Evolutionary conservation across 2,888 invertebrate species (phyloP), one percentile per base, ranked within the genome.

Genomic region (Drosophila anomelani): DNA sequence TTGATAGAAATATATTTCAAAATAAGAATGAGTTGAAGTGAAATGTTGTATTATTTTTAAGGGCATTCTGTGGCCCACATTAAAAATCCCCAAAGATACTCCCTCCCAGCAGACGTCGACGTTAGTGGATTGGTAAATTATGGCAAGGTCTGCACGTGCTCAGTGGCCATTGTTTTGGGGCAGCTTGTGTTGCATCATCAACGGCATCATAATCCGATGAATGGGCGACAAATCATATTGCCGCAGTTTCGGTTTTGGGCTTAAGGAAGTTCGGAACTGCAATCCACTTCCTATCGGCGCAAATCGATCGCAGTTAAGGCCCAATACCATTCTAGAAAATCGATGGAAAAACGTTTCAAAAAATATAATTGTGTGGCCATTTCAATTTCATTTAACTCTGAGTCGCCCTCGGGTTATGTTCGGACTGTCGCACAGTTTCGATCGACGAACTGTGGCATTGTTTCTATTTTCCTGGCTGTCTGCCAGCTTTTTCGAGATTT

Each of bases 91-190:
- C 10, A 7, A 26, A 26, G 26, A 26, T 26, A 26, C 26, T 26
- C 26, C 53, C 36, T 23, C 29, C 53, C 43, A 39, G 39, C 55
- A 17, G 20, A 44, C 51, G 57, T 46, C n/a, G 32, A 36, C 57
- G 39, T 70, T 58, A 34, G 70, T 39, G 58, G 68, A 51, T 71
- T 72, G 44, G 23, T 73, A 72, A 72, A 72, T 72, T 72, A 63
- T 74, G 72, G 74, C 88, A 80, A 80, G 86, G 81, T 79, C 84
- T 84, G 86, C 84, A 84, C 86, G 84, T 84, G 84, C 83, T 85
- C 71, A 46, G 49, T 64, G 71, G 70, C 77, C 69, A 88, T 84
- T 88, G 84, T 88, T 66, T 78, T 70, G 39, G 41, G 23, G 55
- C 67, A 59, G 44, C 57, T 47, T 72, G 51, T 51, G 83, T 83